Percentiles rank a stretch among this genome's conserved stretches.
Conservation (phyloP, 1,140 invertebrate genomes). For the Episyrphus balteatus region DNA sequence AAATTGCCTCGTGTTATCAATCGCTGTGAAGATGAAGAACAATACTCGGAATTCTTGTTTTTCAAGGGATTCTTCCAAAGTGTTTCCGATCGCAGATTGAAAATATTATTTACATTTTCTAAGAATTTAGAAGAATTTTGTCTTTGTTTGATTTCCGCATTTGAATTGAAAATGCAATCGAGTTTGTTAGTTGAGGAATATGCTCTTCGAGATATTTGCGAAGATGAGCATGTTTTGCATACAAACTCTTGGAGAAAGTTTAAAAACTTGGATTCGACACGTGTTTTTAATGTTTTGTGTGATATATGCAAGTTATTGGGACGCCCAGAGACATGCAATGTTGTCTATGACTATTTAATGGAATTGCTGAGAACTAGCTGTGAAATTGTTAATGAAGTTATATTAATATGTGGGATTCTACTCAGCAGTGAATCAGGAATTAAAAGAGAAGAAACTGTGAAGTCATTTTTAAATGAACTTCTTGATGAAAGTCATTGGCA, state of each 20-base stretch:
- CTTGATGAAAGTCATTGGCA: slow-evolving; percentile 27
- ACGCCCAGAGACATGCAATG: slow-evolving; percentile 8
- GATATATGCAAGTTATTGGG: slow-evolving; percentile 23
- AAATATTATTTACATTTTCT: slow-evolving; percentile 18
- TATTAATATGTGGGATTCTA: slow-evolving; percentile 17
- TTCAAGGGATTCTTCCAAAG: slow-evolving; percentile 28
- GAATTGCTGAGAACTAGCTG: slow-evolving; percentile 17
- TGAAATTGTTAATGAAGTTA: slow-evolving; percentile 22
- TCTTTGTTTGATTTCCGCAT: slow-evolving; percentile 17
- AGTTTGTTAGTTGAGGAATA: slow-evolving; percentile 29
- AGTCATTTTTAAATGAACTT: slow-evolving; percentile 17
- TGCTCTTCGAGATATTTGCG: slow-evolving; percentile 12
- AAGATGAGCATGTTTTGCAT: slow-evolving; percentile 8
- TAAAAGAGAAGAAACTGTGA: slow-evolving; percentile 7
- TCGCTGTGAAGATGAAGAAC: slow-evolving; percentile 26
- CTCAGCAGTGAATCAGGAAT: slow-evolving; percentile 1
- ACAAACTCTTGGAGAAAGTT: slow-evolving; percentile 26
- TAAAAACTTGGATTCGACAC: slow-evolving; percentile 19
- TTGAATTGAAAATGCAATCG: slow-evolving; percentile 14
- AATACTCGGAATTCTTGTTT: slow-evolving; percentile 25
- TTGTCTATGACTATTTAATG: slow-evolving; percentile 22
- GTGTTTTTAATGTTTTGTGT: slow-evolving; percentile 11
- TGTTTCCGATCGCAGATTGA: slow-evolving; percentile 15
- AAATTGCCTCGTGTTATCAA: slow-evolving; percentile 25
- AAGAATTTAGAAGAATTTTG: slow-evolving; percentile 28